Evolutionary conservation across 2,888 invertebrate species (phyloP), one percentile per base, ranked within the genome.

Genomic region (Machimus rusticus): DNA sequence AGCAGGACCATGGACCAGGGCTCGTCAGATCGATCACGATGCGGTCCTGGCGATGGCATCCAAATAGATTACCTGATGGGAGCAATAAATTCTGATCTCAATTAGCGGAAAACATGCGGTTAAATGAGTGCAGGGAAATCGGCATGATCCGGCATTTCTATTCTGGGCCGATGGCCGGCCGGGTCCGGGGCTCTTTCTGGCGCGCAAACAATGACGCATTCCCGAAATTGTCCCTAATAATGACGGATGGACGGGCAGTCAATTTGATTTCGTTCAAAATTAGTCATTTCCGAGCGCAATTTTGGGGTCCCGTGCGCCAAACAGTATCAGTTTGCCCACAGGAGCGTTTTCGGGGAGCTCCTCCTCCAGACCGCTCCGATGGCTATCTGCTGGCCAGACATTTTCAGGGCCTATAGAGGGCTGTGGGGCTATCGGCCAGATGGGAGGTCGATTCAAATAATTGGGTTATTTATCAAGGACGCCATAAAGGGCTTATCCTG

Each of bases 31-130:
- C 46, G 85, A 51, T 66, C 39, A n/a, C 74, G 43, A n/a, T 85
- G 43, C 46, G 74, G 74, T 46, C 12, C 19, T 66, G 28, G 31
- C 74, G 74, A 74, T 85, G 74, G 74, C 85, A 85, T 74, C 51
- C 34, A 74, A 46, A 85, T 85, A 46, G 85, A 28, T 74, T 34
- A 85, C 39, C 46, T 74, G 85, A 74, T 74, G 85, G 85, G 74
- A 85, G 37, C 85, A 74, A 85, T 85, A 85, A 85, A 85, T 85
- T 85, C 85, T 85, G 85, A 74, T 85, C 85, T 85, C 85, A 85
- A 85, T 85, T 85, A 85, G 85, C 85, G 85, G 85, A 74, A 85
- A 85, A 85, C 85, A 85, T 85, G 85, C 85, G 85, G 85, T 74
- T 46, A 85, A 74, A 85, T 85, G 74, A 46, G 85, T 57, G 74